A percentile compares a stretch with the other conserved stretches of the same genome.
Conservation (phyloP, 2,797 vertebrate genomes). For the Pangasius djambal region DNA sequence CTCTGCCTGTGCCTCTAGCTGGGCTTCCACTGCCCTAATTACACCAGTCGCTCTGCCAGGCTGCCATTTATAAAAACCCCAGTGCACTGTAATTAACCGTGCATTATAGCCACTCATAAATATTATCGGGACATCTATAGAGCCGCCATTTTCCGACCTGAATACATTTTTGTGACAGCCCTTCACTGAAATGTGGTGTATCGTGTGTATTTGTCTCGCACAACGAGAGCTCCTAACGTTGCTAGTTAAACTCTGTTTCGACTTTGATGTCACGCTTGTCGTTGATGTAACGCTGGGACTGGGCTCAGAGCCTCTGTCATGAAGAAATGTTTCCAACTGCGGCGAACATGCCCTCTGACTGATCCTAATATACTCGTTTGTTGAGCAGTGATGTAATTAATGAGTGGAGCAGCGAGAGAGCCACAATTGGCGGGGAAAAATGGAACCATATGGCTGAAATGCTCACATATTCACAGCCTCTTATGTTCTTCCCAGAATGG, state of each 20-base stretch:
- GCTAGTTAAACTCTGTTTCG: conserved; percentile 19
- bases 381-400: conserved; percentile 79
- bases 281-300: conserved; percentile 35
- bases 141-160: conserved; percentile 46
- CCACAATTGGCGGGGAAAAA: conserved; percentile 71
- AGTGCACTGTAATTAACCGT: conserved; percentile 81
- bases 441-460: conserved; percentile 74
- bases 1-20: conserved; percentile 50
- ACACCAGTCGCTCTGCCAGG: conserved; percentile 75
- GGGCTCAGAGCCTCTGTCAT: conserved; percentile 18
- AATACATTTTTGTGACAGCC: conserved; percentile 23
- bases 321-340: conserved; percentile 70
- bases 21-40: conserved; percentile 73
- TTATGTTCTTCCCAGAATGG: conserved; percentile 32
- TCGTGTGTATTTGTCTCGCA: conserved; percentile 17
- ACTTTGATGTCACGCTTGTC: conserved; percentile 60
- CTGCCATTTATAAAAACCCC: conserved; percentile 82
- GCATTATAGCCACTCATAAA: conserved; percentile 81
- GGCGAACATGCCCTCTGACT: conserved; percentile 65
- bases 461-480: conserved; percentile 62
- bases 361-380: conserved; percentile 72
- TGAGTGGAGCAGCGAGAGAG: conserved; percentile 74
- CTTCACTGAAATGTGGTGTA: conserved; percentile 17
- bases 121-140: conserved; percentile 70
- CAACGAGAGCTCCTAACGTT: conserved; percentile 4